Evolutionary conservation across 2,888 invertebrate genomes (phyloP).

Genomic region (Aplocera efformata): DNA sequence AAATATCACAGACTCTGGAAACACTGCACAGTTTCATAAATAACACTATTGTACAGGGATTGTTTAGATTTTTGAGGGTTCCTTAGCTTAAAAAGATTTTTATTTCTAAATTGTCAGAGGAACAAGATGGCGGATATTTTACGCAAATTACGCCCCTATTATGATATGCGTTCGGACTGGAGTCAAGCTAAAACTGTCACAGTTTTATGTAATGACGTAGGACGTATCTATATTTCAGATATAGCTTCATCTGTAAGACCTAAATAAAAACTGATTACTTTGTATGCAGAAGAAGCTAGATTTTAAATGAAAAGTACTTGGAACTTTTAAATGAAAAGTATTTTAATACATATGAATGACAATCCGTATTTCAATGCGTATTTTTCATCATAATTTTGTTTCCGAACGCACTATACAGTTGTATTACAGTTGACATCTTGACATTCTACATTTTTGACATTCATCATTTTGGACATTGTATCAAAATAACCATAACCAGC

Average conservation of each 20-base stretch:
- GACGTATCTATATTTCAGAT: too few relatives aligned
- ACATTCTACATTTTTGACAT: conserved; percentile 1
- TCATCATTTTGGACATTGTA: background rate
- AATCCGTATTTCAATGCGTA: too few relatives aligned
- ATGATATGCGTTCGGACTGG: conserved; percentile 51
- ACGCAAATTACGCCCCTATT: conserved; percentile 77
- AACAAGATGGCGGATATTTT: conserved; percentile 78
- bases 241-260: too few relatives aligned
- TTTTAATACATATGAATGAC: too few relatives aligned
- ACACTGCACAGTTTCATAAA: conserved; percentile 68
- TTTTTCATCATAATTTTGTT: too few relatives aligned
- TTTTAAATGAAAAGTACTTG: too few relatives aligned
- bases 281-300: too few relatives aligned
- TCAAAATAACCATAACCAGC: too few relatives aligned
- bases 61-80: conserved; percentile 64
- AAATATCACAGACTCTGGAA: conserved; percentile 73
- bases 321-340: too few relatives aligned
- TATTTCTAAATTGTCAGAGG: conserved; percentile 60
- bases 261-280: too few relatives aligned
- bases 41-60: conserved; percentile 68
- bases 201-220: background rate
- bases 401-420: conserved; percentile 11
- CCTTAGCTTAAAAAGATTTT: conserved; percentile 49
- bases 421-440: conserved; percentile 6
- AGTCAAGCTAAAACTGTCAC: too few relatives aligned